phyloP scores from a whole-genome alignment of 1,140 invertebrate genomes.

The Bombus superbus region DNA sequence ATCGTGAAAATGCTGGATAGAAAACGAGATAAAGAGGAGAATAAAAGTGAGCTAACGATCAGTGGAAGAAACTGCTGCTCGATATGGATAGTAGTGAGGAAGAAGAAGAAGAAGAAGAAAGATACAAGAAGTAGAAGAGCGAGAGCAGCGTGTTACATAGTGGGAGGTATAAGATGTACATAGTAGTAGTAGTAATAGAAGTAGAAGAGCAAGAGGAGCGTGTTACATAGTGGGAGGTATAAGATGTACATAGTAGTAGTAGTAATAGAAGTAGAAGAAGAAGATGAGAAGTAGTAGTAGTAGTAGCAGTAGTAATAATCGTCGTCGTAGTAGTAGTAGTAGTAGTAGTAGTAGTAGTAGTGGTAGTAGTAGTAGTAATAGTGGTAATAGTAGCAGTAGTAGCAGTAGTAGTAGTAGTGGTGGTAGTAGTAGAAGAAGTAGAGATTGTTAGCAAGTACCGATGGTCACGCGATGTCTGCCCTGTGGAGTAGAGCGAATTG shows the following conservation, averaged over 20 bases:
- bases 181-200: not conserved
- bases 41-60: constrained; percentile 14
- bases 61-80: constrained; percentile 7
- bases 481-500: constrained; percentile 93
- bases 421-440: constrained; percentile 39
- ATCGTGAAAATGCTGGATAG: constrained; percentile 14
- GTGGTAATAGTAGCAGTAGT: not conserved
- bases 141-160: not conserved
- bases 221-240: too few species aligned
- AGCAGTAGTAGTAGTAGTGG: not conserved
- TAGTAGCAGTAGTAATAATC: too few species aligned
- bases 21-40: constrained; percentile 7
- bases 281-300: too few species aligned
- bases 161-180: not conserved
- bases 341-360: not conserved
- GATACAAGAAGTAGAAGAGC: not conserved
- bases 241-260: too few species aligned
- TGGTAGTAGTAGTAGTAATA: not conserved
- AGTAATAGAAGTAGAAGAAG: too few species aligned
- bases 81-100: not conserved
- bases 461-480: constrained; percentile 86
- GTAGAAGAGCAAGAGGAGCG: too few species aligned
- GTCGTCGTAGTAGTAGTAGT: too few species aligned
- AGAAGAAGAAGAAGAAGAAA: not conserved
- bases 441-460: constrained; percentile 74